These are phyloP conservation scores for Pogonomyrmex barbatus DNA, from an alignment of 1,140 invertebrate species.

Conservation along the genomic window DNA sequence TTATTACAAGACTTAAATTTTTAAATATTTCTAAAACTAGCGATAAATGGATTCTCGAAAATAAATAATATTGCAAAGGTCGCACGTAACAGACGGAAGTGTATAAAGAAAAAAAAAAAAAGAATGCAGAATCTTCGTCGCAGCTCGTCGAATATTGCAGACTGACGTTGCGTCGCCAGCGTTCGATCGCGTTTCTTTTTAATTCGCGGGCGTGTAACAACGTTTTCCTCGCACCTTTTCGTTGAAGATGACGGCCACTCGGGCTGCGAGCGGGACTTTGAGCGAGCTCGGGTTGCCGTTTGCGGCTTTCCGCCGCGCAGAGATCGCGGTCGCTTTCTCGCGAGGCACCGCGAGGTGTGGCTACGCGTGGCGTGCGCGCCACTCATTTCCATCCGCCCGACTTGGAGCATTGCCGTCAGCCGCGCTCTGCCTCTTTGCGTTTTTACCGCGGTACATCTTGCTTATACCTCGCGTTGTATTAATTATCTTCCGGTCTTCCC, in stretches of 20 bases:
- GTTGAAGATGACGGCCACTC: slow-evolving; percentile 17
- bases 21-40: not conserved
- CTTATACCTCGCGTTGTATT: slow-evolving; percentile 37
- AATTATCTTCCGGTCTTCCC: slow-evolving; percentile 46
- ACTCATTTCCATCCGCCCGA: slow-evolving; percentile 63
- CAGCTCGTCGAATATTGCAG: slow-evolving; percentile 5
- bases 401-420: slow-evolving; percentile 59
- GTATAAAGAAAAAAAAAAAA: not conserved
- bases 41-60: not conserved
- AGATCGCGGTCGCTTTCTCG: slow-evolving; percentile 40
- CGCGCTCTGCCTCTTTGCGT: slow-evolving; percentile 45
- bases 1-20: not conserved
- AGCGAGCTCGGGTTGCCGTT: slow-evolving; percentile 47
- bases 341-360: slow-evolving; percentile 51
- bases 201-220: slow-evolving; percentile 2
- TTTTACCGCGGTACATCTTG: slow-evolving; percentile 53
- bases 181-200: slow-evolving; percentile 56
- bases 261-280: slow-evolving; percentile 24
- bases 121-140: slow-evolving; percentile 51
- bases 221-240: slow-evolving; percentile 19
- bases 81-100: not conserved
- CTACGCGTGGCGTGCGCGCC: slow-evolving; percentile 68
- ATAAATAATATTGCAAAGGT: not conserved
- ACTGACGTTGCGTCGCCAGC: slow-evolving; percentile 22
- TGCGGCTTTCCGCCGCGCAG: slow-evolving; percentile 55